Base-by-base conservation (phyloP, 1,140 invertebrate genomes). In the Bombus affinis region DNA sequence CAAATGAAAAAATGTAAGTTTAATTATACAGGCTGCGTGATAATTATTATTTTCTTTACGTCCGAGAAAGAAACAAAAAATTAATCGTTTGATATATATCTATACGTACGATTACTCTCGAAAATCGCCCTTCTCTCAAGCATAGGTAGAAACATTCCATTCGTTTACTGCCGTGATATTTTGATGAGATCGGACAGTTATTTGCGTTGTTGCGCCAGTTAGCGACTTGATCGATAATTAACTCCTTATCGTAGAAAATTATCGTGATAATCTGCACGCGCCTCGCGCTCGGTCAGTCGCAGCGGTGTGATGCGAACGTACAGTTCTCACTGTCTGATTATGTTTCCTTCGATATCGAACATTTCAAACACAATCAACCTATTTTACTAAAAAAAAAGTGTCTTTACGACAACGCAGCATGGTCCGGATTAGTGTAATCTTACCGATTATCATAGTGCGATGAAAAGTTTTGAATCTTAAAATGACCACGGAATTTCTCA, bases 181-280 rank as follows among this genome's bases (percentile, higher is more conserved):
- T 35, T 4, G 35, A 71, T 22, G 37, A n/a, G 39, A 71, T 83
- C 32, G 5, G 22, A 53, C 18, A 25, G 2, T 4, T 32, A 44
- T 57, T 72, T 13, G 57, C 15, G 35, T 72, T 66, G 53, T 44
- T 78, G 35, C 5, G 77, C 57, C 47, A 62, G 12, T 77, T 74
- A 82, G 65, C 78, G 57, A 9, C 8, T 25, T 42, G 66, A 53
- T 42, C 62, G 88, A 89, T 83, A 89, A 89, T 89, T 76, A 83
- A 77, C 47, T 44, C 15, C 42, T 80, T 86, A 86, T 82, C 83
- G 88, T 35, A 37, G 57, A 71, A 73, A 86, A 79, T 86, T 86
- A 73, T 81, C 79, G 79, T 13, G 59, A 74, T 81, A 62, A 85
- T 81, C 57, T 57, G 35, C 8, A 13, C 25, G 59, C 6, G 8